phyloP scores from a whole-genome alignment of 2,797 vertebrate species.

The Aulostomus chinensis region DNA sequence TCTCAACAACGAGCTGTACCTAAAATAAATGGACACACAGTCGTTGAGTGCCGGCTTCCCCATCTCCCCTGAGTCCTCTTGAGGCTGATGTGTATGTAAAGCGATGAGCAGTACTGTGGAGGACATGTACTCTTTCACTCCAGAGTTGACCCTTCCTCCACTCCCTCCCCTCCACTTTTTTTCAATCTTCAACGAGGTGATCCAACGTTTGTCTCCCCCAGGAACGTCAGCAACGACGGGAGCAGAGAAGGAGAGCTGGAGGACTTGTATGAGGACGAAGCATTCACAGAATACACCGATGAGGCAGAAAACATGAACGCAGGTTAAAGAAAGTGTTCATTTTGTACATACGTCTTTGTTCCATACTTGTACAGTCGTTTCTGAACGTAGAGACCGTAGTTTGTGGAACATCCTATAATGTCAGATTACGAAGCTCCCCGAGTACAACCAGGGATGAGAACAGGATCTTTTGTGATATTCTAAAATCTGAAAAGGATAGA shows the following conservation, averaged over 20 bases:
- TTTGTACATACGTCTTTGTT: too few species aligned
- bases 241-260: conserved; percentile 81
- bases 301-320: conserved; percentile 15
- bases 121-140: too few species aligned
- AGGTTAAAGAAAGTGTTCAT: background rate
- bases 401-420: too few species aligned
- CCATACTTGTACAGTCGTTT: too few species aligned
- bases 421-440: too few species aligned
- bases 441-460: too few species aligned
- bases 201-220: conserved; percentile 39
- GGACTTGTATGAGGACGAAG: conserved; percentile 79
- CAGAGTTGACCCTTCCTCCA: conserved; percentile 1
- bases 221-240: conserved; percentile 70
- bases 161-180: background rate
- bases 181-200: conserved; percentile 23
- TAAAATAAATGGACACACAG: conserved; percentile 30
- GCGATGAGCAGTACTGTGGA: conserved; percentile 45
- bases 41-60: background rate
- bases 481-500: too few species aligned
- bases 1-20: conserved; percentile 29
- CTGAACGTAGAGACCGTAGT: too few species aligned
- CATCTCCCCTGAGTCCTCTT: conserved; percentile 20
- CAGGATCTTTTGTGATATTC: too few species aligned
- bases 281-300: conserved; percentile 54
- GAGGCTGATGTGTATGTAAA: conserved; percentile 21